These are phyloP conservation scores for Eunapius fragilis DNA, from an alignment of 37 sponge, comb jelly and placozoan genomes.

Conservation along the genomic window DNA sequence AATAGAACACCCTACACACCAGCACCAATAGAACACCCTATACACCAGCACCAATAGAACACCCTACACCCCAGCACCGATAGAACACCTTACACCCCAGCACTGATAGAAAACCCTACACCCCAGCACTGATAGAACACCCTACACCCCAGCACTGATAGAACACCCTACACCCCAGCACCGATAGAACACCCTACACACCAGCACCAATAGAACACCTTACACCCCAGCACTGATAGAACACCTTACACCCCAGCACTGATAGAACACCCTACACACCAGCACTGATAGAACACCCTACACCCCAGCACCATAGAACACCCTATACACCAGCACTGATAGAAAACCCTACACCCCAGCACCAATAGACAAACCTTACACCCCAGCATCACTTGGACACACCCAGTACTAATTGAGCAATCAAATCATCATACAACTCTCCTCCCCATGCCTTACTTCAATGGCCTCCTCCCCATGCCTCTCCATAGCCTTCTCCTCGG, in stretches of 20 bases:
- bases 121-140: background rate
- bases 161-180: too few species aligned
- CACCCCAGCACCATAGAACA: too few species aligned
- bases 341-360: too few species aligned
- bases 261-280: background rate
- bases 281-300: background rate
- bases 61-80: background rate
- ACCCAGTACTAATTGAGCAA: background rate
- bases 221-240: slow-evolving; percentile 16
- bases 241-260: background rate
- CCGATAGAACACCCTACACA: background rate
- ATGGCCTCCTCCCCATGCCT: slow-evolving; percentile 70
- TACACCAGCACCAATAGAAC: slow-evolving; percentile 14
- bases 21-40: too few species aligned
- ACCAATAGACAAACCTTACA: too few species aligned
- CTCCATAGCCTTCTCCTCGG: slow-evolving; percentile 72
- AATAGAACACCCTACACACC: too few species aligned
- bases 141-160: background rate
- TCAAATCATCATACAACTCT: background rate
- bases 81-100: background rate
- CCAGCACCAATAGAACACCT: slow-evolving; percentile 17
- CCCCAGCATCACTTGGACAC: background rate
- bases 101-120: background rate
- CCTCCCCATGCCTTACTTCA: slow-evolving; percentile 45
- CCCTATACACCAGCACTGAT: too few species aligned